Conservation (phyloP, 2,113 vertebrate genomes). For the Megaleporinus macrocephalus region DNA sequence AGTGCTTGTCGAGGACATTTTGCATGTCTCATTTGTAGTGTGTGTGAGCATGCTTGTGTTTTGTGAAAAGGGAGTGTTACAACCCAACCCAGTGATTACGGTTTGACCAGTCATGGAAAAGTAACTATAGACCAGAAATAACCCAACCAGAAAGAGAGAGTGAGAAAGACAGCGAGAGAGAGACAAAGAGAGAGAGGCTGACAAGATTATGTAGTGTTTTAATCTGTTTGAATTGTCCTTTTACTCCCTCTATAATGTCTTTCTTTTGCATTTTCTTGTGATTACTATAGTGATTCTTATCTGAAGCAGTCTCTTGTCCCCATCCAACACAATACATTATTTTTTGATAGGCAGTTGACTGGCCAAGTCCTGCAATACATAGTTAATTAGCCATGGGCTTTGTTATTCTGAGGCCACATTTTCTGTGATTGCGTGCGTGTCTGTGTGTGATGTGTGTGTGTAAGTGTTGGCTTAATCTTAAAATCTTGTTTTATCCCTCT, state of each 20-base stretch:
- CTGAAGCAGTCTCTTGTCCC: background rate
- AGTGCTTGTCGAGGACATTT: conserved; percentile 29
- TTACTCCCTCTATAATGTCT: background rate
- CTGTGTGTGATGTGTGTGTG: background rate
- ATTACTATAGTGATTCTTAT: background rate
- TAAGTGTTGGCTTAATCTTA: background rate
- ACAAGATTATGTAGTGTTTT: background rate
- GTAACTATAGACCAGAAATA: conserved; percentile 19
- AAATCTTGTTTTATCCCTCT: background rate
- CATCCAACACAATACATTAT: no score
- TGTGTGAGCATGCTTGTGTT: background rate
- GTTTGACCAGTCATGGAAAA: conserved; percentile 27
- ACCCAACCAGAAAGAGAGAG: background rate
- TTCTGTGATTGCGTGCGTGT: background rate
- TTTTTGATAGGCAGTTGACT: no score
- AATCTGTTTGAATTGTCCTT: background rate
- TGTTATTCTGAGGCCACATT: no score
- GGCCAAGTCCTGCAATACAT: no score
- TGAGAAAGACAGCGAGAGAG: background rate
- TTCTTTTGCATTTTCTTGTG: background rate
- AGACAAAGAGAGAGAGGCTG: background rate
- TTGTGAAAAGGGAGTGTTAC: conserved; percentile 17
- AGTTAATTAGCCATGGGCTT: no score
- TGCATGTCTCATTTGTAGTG: conserved; percentile 15
- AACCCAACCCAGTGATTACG: conserved; percentile 33